Evolutionary conservation across 2,113 vertebrate species (phyloP).

Genomic region (Meriones unguiculatus): DNA sequence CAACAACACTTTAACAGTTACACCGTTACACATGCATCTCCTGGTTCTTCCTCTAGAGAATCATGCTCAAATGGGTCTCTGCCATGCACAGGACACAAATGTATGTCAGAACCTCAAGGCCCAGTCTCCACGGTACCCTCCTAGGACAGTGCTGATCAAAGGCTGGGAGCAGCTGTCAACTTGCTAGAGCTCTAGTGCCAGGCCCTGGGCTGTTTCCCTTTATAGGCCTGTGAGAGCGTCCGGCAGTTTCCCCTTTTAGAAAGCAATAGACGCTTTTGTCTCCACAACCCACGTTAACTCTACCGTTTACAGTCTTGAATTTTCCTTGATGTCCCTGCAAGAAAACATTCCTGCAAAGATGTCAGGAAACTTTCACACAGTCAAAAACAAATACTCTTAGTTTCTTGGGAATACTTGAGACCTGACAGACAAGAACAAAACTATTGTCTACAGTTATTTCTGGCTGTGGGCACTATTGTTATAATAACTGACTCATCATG

Average conservation of each 20-base stretch:
- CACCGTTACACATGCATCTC: not conserved
- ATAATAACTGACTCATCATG: constrained; percentile 43
- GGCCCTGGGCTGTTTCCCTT: not conserved
- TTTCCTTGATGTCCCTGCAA: constrained; percentile 18
- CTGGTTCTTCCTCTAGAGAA: not conserved
- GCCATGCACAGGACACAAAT: not conserved
- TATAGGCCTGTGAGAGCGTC: not conserved
- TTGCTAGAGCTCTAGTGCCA: not conserved
- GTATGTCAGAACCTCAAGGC: not conserved
- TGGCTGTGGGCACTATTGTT: constrained; percentile 25
- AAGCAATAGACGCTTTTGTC: not conserved
- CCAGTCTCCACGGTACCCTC: not conserved
- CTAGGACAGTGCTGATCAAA: not conserved
- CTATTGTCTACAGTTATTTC: constrained; percentile 49
- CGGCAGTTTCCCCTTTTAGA: not conserved
- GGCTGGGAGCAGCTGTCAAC: not conserved
- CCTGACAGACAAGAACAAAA: constrained; percentile 34
- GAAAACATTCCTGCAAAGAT: not conserved
- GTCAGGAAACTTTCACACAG: not conserved
- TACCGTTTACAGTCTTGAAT: not conserved
- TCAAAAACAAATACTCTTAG: not conserved
- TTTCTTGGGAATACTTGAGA: constrained; percentile 41
- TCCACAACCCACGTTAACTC: not conserved
- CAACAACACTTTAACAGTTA: not conserved
- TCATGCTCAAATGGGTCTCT: not conserved